Base-by-base conservation (phyloP, 2,888 invertebrate genomes). In the Amiota minor region DNA sequence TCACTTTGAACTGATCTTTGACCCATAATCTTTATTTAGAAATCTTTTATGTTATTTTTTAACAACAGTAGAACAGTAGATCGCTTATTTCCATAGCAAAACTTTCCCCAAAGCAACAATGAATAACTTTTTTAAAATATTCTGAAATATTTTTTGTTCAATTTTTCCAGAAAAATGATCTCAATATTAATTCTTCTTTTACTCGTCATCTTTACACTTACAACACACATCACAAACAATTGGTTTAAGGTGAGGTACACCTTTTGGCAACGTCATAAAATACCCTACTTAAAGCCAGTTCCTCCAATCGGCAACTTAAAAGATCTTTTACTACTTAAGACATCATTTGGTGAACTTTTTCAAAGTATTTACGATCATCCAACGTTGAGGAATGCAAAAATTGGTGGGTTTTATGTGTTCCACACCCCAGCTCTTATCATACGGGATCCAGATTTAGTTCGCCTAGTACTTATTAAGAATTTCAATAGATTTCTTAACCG, bases 401-500 rank as follows among this genome's bases (percentile, higher is more conserved):
- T 89, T 65, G 80, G 80, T 73, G 85, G 91, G 75, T 76, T 91
- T 84, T 81, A 80, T 87, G 80, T 91, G 1, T 87, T 91, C n/a
- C 89, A 91, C 76, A 89, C 87, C 3, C 91, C 91, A 0, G 87
- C 87, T 4, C 49, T 91, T 1, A 72, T 91, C 14, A 69, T 90
- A 1, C 87, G 90, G 1, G 90, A 91, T 79, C 90, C 90, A 0
- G 88, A 90, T 20, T 74, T 91, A 1, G 83, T 91, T 1, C 90
- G 90, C 65, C 78, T 83, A 2, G 74, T 91, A 6, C 77, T 91
- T 14, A 85, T 91, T 14, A 91, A 89, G 70, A 73, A 84, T 49
- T 87, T 87, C 12, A 79, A 86, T 70, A 81, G 78, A 65, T 87
- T 87, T 50, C 73, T 83, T 2, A 88, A 88, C 73, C 87, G 89